Evolutionary conservation across 2,888 invertebrate species (phyloP).

Genomic region (Tubulanus polymorphus): DNA sequence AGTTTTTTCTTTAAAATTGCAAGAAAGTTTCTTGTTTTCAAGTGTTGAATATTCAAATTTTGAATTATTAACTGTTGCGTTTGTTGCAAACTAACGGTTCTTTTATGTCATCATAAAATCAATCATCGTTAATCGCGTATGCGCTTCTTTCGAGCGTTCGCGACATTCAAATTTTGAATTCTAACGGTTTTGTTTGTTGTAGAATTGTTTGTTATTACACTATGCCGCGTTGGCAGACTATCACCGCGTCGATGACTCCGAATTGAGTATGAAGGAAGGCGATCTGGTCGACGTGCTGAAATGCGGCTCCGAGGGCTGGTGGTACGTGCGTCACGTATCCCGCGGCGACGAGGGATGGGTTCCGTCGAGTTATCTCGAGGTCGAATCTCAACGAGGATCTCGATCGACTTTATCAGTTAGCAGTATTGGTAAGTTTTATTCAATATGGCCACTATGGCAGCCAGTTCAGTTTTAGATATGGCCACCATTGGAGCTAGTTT

Average conservation of each 20-base stretch:
- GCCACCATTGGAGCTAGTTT: too few relatives aligned
- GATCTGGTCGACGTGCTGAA: conserved; percentile 85
- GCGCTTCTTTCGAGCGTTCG: too few relatives aligned
- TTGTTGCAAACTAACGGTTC: too few relatives aligned
- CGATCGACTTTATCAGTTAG: conserved; percentile 28
- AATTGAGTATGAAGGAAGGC: conserved; percentile 85
- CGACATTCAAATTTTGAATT: too few relatives aligned
- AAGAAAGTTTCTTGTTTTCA: too few relatives aligned
- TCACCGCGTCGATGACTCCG: conserved; percentile 83
- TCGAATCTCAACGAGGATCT: conserved; percentile 22
- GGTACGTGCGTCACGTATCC: conserved; percentile 79
- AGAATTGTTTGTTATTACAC: too few relatives aligned
- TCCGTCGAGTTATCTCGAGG: conserved; percentile 78
- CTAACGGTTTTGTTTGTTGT: too few relatives aligned
- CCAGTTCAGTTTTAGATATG: conserved; percentile 33
- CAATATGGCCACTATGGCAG: conserved; percentile 29
- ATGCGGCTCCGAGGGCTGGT: conserved; percentile 94
- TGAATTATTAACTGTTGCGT: too few relatives aligned
- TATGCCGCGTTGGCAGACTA: conserved; percentile 89
- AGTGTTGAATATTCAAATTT: too few relatives aligned
- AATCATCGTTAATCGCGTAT: too few relatives aligned
- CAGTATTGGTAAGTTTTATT: conserved; percentile 29
- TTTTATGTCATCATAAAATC: too few relatives aligned
- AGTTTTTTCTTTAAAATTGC: too few relatives aligned
- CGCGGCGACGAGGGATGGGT: conserved; percentile 75